phyloP scores from a whole-genome alignment of 1,140 invertebrate species.

The Rhopalosiphum maidis region DNA sequence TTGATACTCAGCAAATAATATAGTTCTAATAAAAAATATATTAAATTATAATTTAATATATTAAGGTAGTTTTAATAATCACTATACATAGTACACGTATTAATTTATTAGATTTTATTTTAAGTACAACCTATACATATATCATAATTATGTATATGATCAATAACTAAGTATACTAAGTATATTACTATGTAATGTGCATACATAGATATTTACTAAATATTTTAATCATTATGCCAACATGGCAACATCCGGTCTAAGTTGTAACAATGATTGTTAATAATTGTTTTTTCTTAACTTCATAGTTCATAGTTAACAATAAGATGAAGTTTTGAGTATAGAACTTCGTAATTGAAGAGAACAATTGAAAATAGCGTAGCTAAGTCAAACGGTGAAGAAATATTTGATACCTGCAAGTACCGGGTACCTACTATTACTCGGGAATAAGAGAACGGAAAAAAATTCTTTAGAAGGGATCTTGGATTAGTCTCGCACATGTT shows the following conservation, averaged over 20 bases:
- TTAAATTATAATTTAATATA: slow-evolving; percentile 13
- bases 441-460: slow-evolving; percentile 3
- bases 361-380: slow-evolving; percentile 29
- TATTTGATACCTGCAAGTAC: neutral
- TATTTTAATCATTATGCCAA: neutral
- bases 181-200: neutral
- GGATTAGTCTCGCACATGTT: slow-evolving; percentile 56
- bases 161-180: neutral
- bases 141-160: neutral
- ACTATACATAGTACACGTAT: neutral
- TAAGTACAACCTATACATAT: neutral
- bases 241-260: slow-evolving; percentile 5
- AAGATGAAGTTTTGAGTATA: neutral
- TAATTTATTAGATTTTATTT: neutral
- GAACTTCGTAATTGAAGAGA: slow-evolving; percentile 26
- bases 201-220: neutral
- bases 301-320: neutral
- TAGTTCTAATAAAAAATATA: neutral
- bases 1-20: neutral
- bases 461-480: slow-evolving; percentile 35
- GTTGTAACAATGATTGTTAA: neutral
- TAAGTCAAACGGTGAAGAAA: slow-evolving; percentile 17
- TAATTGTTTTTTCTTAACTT: neutral
- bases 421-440: neutral
- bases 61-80: neutral